Conservation (phyloP, 2,113 vertebrate species). For the Leuciscus idus region DNA sequence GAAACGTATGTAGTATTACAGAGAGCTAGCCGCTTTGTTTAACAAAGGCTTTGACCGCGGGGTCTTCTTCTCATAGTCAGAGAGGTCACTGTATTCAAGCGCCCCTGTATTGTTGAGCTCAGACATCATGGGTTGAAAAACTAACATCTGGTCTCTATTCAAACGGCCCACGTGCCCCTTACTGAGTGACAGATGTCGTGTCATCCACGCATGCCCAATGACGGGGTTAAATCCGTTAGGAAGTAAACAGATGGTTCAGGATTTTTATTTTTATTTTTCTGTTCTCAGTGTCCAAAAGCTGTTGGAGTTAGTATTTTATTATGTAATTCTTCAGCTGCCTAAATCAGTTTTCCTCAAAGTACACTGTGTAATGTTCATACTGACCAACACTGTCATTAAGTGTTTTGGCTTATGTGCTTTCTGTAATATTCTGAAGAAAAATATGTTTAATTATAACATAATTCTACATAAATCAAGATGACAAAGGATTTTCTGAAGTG, state of each 20-base stretch:
- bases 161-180: background rate
- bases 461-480: background rate
- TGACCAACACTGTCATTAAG: background rate
- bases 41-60: background rate
- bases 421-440: background rate
- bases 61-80: background rate
- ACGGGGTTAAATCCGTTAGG: conserved; percentile 22
- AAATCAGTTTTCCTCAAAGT: background rate
- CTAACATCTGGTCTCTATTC: conserved; percentile 46
- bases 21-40: background rate
- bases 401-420: background rate
- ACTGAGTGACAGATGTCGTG: conserved; percentile 38
- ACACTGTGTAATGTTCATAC: background rate
- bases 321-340: background rate
- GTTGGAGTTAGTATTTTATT: background rate
- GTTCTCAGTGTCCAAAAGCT: conserved; percentile 82
- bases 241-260: conserved; percentile 31
- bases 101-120: background rate
- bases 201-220: conserved; percentile 21
- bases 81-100: conserved; percentile 28
- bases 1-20: background rate
- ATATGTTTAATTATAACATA: background rate
- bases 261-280: conserved; percentile 57
- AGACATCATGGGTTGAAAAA: conserved; percentile 25
- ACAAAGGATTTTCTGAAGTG: background rate